Evolutionary conservation across 1,140 invertebrate species (phyloP).

Genomic region (Galleria mellonella): DNA sequence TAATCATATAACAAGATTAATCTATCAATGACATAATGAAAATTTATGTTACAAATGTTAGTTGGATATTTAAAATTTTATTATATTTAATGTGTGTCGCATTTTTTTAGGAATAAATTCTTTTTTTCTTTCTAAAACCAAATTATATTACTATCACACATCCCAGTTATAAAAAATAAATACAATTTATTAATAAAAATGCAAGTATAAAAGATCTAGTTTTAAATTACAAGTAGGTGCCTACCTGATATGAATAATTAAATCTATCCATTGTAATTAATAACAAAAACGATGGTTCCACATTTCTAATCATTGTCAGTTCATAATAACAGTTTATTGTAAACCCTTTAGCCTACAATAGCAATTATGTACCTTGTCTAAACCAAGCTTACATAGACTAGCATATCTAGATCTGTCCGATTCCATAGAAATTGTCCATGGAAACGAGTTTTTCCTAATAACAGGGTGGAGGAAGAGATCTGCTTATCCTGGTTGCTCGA

Average conservation of each 20-base stretch:
- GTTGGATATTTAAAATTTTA: too few relatives aligned
- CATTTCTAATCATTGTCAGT: conserved; percentile 65
- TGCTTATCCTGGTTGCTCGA: conserved; percentile 30
- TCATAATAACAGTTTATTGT: conserved; percentile 67
- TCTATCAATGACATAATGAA: too few relatives aligned
- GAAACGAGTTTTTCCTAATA: neutral
- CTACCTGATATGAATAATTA: neutral
- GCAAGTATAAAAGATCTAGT: too few relatives aligned
- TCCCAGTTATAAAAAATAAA: too few relatives aligned
- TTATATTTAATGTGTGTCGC: too few relatives aligned
- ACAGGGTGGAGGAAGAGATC: conserved; percentile 25
- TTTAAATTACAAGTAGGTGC: too few relatives aligned
- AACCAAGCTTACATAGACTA: conserved; percentile 50
- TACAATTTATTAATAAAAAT: too few relatives aligned
- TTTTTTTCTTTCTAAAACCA: too few relatives aligned
- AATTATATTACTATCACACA: too few relatives aligned
- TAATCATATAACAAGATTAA: too few relatives aligned
- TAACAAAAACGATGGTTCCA: conserved; percentile 41
- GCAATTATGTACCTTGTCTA: conserved; percentile 67
- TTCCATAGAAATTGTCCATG: conserved; percentile 18
- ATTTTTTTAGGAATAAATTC: too few relatives aligned
- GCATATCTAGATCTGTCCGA: conserved; percentile 22
- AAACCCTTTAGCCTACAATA: conserved; percentile 63
- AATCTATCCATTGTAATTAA: conserved; percentile 32
- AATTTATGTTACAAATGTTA: too few relatives aligned